These are phyloP conservation scores for Adelognathus sp. DNA, from an alignment of 2,888 invertebrate genomes.

Conservation along the genomic window DNA sequence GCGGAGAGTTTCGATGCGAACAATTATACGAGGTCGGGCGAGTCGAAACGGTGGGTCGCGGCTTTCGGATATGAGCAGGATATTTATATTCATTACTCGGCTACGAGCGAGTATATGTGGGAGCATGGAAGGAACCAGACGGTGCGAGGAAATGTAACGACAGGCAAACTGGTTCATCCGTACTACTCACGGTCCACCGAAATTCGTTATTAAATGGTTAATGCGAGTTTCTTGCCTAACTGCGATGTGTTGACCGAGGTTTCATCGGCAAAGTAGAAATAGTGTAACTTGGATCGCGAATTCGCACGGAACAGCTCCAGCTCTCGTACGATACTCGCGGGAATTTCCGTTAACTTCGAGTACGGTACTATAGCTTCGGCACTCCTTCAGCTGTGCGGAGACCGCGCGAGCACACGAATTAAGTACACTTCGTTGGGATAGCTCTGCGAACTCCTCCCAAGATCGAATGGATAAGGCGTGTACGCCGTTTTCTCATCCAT, in stretches of 20 bases:
- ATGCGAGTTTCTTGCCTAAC: conserved; percentile 61
- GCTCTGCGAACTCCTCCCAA: not conserved
- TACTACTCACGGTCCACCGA: not conserved
- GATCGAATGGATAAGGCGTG: not conserved
- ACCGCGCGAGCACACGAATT: not conserved
- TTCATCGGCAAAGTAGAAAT: conserved; percentile 26
- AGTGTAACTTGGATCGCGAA: conserved; percentile 35
- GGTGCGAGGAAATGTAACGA: conserved; percentile 48
- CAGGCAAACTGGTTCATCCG: not conserved
- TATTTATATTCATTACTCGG: conserved; percentile 73
- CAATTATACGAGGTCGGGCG: conserved; percentile 65
- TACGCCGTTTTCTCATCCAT: not conserved
- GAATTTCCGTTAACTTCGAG: conserved; percentile 19
- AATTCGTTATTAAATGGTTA: conserved; percentile 59
- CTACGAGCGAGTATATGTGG: conserved; percentile 55
- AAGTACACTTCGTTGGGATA: conserved; percentile 12
- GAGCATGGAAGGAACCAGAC: not conserved
- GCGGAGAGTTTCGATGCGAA: conserved; percentile 66
- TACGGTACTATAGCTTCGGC: not conserved
- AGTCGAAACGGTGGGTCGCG: not conserved
- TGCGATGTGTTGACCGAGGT: conserved; percentile 56
- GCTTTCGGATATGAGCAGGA: conserved; percentile 43
- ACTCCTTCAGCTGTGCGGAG: not conserved
- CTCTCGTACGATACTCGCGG: conserved; percentile 1
- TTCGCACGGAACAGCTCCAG: conserved; percentile 34